Evolutionary conservation across 2,113 vertebrate species (phyloP), one percentile per base, ranked within the genome.

Genomic region (Okapia johnstoni): DNA sequence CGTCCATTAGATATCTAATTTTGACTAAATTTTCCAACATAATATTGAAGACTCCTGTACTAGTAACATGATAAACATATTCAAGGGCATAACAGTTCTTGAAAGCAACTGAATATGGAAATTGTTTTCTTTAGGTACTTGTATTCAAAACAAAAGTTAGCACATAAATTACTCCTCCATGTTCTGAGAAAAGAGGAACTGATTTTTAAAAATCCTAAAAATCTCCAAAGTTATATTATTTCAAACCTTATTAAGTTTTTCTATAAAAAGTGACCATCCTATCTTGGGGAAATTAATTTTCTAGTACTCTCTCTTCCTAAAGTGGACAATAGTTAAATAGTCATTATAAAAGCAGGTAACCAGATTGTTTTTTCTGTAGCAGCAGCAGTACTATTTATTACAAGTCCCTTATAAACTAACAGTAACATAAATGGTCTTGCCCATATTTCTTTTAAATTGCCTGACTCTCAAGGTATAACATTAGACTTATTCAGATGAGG

Each of bases 1-100:
- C 14, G 54, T 95, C 33, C 92, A 95, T 87, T 2, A 95, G 52
- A 63, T 50, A 57, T 88, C 93, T 60, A n/a, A 33, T 50, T 96
- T 97, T 85, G 70, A 97, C 76, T 81, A 97, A 43, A 23, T 40
- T 21, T 95, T 93, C 25, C 48, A 11, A 88, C 25, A 83, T 86
- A 73, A 7, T 21, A 95, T 79, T 63, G n/a, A 55, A 66, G 21
- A 3, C 92, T 88, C 1, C 23, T 84, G 30, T 33, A 55, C 19
- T 85, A 80, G 36, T 88, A 60, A 36, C 63, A 96, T 48, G 25
- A 61, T 58, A 52, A 93, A 54, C 10, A 7, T 93, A 43, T 30
- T 63, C 83, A 66, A 83, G 87, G 19, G 1, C 30, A 46, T 0
- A 76, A 1, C 61, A 33, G 0, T 26, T 6, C 0, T 13, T 85